Base-by-base conservation (phyloP, 2,113 vertebrate species). In the Oostethus manadensis region DNA sequence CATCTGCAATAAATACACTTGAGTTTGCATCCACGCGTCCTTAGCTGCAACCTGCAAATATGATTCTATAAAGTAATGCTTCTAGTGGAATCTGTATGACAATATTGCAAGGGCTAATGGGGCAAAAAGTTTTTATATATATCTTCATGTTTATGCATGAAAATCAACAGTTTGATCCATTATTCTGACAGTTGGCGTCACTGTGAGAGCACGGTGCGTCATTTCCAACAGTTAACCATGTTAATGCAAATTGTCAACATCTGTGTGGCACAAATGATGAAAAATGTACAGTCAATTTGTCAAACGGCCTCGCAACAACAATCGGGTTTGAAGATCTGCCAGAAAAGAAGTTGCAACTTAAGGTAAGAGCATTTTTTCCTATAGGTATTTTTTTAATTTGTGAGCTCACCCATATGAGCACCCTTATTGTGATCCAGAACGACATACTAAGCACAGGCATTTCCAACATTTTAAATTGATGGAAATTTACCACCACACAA, bases 261-360 rank as follows among this genome's bases (percentile, higher is more conserved):
- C 20, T 22, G 20, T 17, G 8, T 18, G 17, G 1, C 10, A 53
- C 4, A 8, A 8, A 51, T 42, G 18, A 23, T 16, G 0, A 51
- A 50, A 62, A 60, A 17, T 26, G 29, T 84, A 84, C 79, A 79
- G 80, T 64, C 20, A 69, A 60, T 40, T 80, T 60, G 46, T 76
- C 60, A 70, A 47, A 68, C 51, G 33, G 17, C 55, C 58, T 64
- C 20, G 9, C 14, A 60, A 58, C 43, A 69, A 55, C 53, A 61
- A 66, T 55, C 64, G 49, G 22, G 43, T 51, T 44, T 57, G 48
- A 51, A 22, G 46, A 74, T 74, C 83, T 85, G 72, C 38, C 59
- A 63, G n/a, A 70, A 4, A 6, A 45, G 60, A 68, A 65, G 21
- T 14, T 35, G 18, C 15, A 45, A n/a, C 22, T 65, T 50, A 66